Percentiles rank a stretch among this genome's conserved stretches.
Conservation (phyloP, 2,113 vertebrate species). For the Saccopteryx bilineata region DNA sequence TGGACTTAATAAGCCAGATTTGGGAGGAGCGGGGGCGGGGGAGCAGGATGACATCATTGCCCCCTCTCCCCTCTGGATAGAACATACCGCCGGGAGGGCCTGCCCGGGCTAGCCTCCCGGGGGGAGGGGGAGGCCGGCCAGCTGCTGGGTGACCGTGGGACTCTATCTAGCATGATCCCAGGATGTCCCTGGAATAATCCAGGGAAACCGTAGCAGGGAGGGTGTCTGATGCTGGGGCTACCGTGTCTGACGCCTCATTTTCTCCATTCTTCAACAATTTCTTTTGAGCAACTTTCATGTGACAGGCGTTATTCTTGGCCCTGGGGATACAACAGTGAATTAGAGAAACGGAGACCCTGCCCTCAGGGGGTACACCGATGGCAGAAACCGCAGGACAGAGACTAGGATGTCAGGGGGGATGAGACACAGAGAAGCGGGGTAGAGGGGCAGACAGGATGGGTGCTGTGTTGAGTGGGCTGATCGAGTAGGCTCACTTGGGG, state of each 20-base stretch:
- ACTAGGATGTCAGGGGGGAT: background rate
- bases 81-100: background rate
- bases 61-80: background rate
- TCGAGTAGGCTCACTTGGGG: accelerated
- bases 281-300: background rate
- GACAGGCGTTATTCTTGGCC: background rate
- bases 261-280: background rate
- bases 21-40: background rate
- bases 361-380: background rate
- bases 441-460: accelerated
- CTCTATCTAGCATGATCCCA: accelerated
- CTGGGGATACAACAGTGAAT: background rate
- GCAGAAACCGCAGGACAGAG: no score
- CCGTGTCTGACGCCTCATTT: background rate
- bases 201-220: background rate
- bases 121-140: background rate
- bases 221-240: background rate
- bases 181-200: background rate
- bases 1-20: background rate
- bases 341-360: background rate
- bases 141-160: background rate
- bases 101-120: accelerated
- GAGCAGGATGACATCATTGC: background rate
- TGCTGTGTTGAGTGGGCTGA: no score
- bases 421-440: accelerated